A percentile compares a stretch with the other conserved stretches of the same genome.
phyloP scores from a whole-genome alignment of 1,140 invertebrate species.

The Papilio dardanus region DNA sequence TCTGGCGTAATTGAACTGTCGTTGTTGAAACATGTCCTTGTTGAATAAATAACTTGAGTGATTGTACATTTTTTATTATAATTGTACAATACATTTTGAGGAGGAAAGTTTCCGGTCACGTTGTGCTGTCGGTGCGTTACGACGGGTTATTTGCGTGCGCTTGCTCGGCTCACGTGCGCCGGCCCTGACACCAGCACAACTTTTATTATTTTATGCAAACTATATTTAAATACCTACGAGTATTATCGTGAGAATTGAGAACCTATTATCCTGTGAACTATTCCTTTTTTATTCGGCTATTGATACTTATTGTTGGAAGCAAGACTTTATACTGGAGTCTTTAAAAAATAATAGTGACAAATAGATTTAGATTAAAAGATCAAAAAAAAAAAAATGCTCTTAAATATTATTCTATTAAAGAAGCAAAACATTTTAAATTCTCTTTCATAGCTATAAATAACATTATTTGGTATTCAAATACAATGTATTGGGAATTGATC shows the following conservation, averaged over 20 bases:
- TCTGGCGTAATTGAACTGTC: too few relatives aligned
- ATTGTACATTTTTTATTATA: slow-evolving; percentile 8
- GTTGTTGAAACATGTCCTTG: not conserved
- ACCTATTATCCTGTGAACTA: too few relatives aligned
- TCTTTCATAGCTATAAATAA: not conserved
- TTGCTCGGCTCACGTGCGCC: slow-evolving; percentile 52
- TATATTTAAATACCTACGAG: too few relatives aligned
- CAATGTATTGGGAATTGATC: not conserved
- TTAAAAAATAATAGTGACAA: not conserved
- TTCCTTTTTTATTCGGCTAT: not conserved
- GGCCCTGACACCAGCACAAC: slow-evolving; percentile 44
- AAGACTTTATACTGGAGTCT: not conserved
- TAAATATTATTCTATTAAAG: not conserved
- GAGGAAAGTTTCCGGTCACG: slow-evolving; percentile 31
- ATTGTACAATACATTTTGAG: not conserved
- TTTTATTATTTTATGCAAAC: slow-evolving; percentile 43
- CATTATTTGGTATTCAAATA: not conserved
- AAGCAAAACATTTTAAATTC: not conserved
- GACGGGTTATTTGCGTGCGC: slow-evolving; percentile 44
- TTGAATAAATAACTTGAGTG: not conserved
- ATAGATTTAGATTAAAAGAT: not conserved
- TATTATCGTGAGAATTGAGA: not conserved
- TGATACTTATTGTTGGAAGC: not conserved
- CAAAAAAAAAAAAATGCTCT: not conserved
- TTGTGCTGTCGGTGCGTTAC: slow-evolving; percentile 8